Conservation (phyloP, 2,113 vertebrate genomes). For the Callopanchax toddi region DNA sequence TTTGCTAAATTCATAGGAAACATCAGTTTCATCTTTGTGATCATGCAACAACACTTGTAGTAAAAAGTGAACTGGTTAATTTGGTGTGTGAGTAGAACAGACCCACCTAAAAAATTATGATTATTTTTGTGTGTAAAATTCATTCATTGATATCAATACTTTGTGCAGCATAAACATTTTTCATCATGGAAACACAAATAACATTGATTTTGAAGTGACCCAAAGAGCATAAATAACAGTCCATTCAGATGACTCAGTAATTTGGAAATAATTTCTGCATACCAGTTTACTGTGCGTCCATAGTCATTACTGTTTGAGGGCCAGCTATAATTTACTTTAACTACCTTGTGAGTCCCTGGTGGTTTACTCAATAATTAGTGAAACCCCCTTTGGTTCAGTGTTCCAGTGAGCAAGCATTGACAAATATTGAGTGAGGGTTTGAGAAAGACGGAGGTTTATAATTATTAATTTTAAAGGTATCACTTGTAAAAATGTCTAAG, state of each 20-base stretch:
- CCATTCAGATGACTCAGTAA: conserved; percentile 9
- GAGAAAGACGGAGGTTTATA: conserved; percentile 14
- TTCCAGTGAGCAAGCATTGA: conserved; percentile 9
- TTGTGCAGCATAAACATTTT: neutral
- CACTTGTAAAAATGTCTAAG: too few relatives aligned
- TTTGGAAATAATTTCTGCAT: conserved; percentile 1
- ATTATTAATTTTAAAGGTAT: neutral
- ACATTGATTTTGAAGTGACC: conserved; percentile 9
- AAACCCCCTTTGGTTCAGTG: conserved; percentile 20
- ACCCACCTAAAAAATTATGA: too few relatives aligned
- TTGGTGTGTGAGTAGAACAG: too few relatives aligned
- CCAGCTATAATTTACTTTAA: conserved; percentile 35
- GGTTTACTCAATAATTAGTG: conserved; percentile 36
- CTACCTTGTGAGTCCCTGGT: conserved; percentile 25
- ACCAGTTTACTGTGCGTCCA: conserved; percentile 8
- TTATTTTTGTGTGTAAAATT: neutral
- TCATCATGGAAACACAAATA: neutral
- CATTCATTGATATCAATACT: neutral
- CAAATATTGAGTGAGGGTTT: conserved; percentile 19
- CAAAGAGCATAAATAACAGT: neutral
- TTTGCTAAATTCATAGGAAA: too few relatives aligned
- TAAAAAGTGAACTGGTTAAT: too few relatives aligned
- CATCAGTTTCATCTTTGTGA: too few relatives aligned
- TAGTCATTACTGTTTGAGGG: conserved; percentile 18
- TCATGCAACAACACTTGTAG: too few relatives aligned